Evolutionary conservation across 2,113 vertebrate species (phyloP).

Genomic region (Microtus pennsylvanicus): DNA sequence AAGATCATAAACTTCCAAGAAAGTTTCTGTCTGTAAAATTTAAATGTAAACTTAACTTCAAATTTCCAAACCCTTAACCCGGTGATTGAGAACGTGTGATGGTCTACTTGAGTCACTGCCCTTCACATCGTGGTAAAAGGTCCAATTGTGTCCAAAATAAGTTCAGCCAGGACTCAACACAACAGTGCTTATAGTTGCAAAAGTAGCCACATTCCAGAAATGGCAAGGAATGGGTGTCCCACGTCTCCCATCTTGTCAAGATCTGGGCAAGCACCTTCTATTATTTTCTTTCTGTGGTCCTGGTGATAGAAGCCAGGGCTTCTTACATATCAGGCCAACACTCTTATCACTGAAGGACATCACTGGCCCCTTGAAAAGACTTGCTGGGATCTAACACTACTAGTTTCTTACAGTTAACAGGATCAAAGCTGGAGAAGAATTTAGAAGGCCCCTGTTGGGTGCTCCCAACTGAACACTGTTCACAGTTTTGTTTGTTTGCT

Average conservation of each 20-base stretch:
- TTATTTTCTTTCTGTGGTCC: neutral
- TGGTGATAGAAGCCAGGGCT: neutral
- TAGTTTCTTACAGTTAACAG: neutral
- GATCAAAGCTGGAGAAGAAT: neutral
- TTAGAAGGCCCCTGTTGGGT: neutral
- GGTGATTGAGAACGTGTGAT: neutral
- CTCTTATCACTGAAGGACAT: neutral
- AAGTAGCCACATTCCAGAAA: neutral
- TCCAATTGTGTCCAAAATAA: neutral
- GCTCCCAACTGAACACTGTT: neutral
- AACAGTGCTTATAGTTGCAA: neutral
- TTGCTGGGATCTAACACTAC: neutral
- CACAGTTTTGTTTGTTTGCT: neutral
- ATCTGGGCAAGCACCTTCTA: neutral
- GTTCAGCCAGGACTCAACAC: neutral
- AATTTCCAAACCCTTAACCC: neutral
- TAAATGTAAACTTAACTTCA: slow-evolving; percentile 4
- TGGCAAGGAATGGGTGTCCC: neutral
- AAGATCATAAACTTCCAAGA: slow-evolving; percentile 37
- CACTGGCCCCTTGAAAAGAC: neutral
- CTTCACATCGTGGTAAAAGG: neutral
- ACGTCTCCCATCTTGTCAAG: neutral
- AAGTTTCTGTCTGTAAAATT: neutral
- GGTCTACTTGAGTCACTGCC: neutral
- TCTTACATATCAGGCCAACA: neutral